A percentile compares a stretch with the other conserved stretches of the same genome.
phyloP scores from a whole-genome alignment of 2,113 vertebrate genomes.

The Ictalurus punctatus region DNA sequence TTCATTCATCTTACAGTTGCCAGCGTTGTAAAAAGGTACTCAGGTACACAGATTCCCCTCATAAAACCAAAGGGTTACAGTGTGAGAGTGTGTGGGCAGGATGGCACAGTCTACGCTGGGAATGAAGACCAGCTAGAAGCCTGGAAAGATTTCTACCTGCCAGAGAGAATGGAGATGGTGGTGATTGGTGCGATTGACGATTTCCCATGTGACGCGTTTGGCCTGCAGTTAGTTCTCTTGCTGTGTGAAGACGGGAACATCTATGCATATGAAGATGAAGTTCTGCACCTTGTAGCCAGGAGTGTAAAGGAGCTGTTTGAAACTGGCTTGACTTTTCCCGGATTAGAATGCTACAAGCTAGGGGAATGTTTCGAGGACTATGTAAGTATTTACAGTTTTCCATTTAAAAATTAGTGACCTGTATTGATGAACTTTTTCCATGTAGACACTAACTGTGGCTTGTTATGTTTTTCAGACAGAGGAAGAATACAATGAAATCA shows the following conservation, averaged over 20 bases:
- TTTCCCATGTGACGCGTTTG: conserved; percentile 32
- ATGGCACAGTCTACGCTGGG: conserved; percentile 33
- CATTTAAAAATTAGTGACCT: not conserved
- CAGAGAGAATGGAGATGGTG: conserved; percentile 43
- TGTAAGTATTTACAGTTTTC: conserved; percentile 22
- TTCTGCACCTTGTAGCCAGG: conserved; percentile 42
- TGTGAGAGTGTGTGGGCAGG: conserved; percentile 39
- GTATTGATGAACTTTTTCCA: not conserved
- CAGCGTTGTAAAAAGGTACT: not conserved
- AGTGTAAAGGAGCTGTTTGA: conserved; percentile 30
- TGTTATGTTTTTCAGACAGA: conserved; percentile 31
- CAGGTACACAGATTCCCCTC: conserved; percentile 14
- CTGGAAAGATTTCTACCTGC: conserved; percentile 49
- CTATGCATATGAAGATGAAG: conserved; percentile 44
- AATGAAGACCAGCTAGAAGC: conserved; percentile 43
- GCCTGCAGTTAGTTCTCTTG: conserved; percentile 43
- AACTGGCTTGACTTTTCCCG: conserved; percentile 29
- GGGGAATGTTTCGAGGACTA: conserved; percentile 52
- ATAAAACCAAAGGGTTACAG: conserved; percentile 17
- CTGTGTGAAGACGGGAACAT: conserved; percentile 44
- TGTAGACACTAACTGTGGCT: not conserved
- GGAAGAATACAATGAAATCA: conserved; percentile 37
- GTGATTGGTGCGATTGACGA: conserved; percentile 48
- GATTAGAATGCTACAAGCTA: conserved; percentile 3
- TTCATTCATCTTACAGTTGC: not conserved